Evolutionary conservation across 2,888 invertebrate species (phyloP), one percentile per base, ranked within the genome.

Genomic region (Flabesymbios commensalis): DNA sequence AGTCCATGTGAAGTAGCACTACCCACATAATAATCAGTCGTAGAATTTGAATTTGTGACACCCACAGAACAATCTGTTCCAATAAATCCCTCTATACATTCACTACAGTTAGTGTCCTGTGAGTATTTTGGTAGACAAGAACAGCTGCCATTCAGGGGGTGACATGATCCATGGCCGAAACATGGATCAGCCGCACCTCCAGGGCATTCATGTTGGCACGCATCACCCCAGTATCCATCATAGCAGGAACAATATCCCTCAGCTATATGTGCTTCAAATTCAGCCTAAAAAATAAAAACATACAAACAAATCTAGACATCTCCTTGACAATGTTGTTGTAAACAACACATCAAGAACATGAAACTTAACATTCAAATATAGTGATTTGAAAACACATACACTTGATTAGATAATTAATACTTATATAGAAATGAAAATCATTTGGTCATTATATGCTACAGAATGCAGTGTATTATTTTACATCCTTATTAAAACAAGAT

Each of bases 161-260:
- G 58, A 59, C 75, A 75, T 1, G 55, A 45, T 5, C 75, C 72
- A 33, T 69, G 70, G 41, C 71, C 72, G 59, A 65, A 71, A 58
- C 74, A 75, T 5, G 73, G 67, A 45, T 64, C 63, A 51, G 5
- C 24, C 5, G 64, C 68, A 14, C 72, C 72, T 22, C 75, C 75
- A 41, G 71, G 70, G 60, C 76, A 76, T 1, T 62, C 61, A 24
- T 51, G 54, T 17, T 70, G 57, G 63, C 76, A 76, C 5, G 60
- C 49, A 3, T 56, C 32, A 28, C 75, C 76, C 67, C 70, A 72
- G 66, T 68, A 73, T 5, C 74, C 73, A 24, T 39, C 36, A 31
- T 65, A 48, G 64, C 75, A 74, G 2, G 32, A 19, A 57, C 73
- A 73, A 1, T 26, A 5, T 14, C 62, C 47, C 59, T 26, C 19